phyloP scores from a whole-genome alignment of 2,113 vertebrate genomes.

The Cardinalis cardinalis region DNA sequence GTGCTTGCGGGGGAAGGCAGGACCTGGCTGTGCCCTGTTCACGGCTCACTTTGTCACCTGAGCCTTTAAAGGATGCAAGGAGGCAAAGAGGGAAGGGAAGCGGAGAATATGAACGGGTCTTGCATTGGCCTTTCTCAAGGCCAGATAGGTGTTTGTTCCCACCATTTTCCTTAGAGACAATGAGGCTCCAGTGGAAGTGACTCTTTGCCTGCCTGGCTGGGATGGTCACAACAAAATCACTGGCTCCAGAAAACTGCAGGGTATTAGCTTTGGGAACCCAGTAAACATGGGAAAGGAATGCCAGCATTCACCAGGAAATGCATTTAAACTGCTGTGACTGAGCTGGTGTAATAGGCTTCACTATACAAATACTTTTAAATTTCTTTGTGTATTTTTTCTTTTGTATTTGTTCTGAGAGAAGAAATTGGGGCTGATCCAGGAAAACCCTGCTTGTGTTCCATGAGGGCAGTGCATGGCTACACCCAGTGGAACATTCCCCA shows the following conservation, averaged over 20 bases:
- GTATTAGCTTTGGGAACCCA: background rate
- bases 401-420: background rate
- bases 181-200: background rate
- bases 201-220: background rate
- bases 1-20: accelerated
- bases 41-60: background rate
- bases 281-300: background rate
- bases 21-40: background rate
- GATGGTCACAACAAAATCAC: background rate
- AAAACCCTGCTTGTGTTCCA: background rate
- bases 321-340: background rate
- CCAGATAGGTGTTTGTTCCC: background rate
- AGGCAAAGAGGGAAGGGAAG: background rate
- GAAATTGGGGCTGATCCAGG: background rate
- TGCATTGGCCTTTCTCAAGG: background rate
- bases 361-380: background rate
- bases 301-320: background rate
- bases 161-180: background rate
- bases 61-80: background rate
- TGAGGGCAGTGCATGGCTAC: accelerated
- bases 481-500: background rate
- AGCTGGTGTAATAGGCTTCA: background rate
- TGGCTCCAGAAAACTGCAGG: background rate
- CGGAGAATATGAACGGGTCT: background rate
- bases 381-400: background rate